Base-by-base conservation (phyloP, 2,888 invertebrate genomes). In the Amblyjoppa proteus region DNA sequence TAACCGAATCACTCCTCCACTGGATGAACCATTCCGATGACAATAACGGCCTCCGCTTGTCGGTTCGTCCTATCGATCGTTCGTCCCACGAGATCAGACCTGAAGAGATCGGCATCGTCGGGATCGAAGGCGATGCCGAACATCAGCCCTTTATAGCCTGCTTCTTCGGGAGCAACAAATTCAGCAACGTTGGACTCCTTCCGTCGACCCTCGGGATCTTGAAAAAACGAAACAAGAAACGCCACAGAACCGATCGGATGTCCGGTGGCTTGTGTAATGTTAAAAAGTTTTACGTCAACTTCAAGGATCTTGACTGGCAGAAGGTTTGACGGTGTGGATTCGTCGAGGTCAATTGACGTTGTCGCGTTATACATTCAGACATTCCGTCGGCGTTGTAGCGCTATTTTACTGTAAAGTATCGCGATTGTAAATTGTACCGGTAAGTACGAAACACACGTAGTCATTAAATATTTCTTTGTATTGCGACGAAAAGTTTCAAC, bases 61-160 rank as follows among this genome's bases (percentile, higher is more conserved):
- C 97, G 0, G 95, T 97, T 66, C 96, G 96, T 94, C 95, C 97
- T 0, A 95, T 97, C 64, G 96, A 96, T 94, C 95, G 64, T 73
- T 81, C 88, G 96, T 97, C 96, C 84, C 96, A 96, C 73, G 97
- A 97, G 92, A 95, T 97, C 0, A 96, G 97, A 90, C 96, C 98
- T 0, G 97, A 97, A 91, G 97, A 97, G 89, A 96, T 98, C 81
- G 98, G 98, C 0, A 93, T 98, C 41, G 96, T 97, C 16, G 97
- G 97, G 86, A 95, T 96, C 1, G 96, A 96, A 84, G 97, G 96
- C 0, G 95, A 96, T 84, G 97, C 97, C 89, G 97, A 97, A 86
- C 97, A 96, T 88, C 97, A 98, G 92, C 98, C 98, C 0, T 98
- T 99, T 93, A 96, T 98, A 95, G 98, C 98, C 11, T 98, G 97